Conservation (phyloP, 2,113 vertebrate species). For the Mustela lutreola region DNA sequence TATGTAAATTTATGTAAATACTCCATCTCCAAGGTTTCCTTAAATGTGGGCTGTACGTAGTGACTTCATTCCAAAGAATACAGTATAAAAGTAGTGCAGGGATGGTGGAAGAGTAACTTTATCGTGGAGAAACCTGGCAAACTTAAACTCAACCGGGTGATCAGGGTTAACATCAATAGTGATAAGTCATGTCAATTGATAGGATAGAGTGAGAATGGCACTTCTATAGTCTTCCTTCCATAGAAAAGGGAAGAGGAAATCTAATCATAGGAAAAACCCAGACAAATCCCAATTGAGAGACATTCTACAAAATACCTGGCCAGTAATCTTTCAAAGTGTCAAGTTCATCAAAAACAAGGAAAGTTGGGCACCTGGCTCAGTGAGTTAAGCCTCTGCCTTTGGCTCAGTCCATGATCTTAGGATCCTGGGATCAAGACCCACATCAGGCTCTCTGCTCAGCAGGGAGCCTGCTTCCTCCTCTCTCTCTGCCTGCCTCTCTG, state of each 20-base stretch:
- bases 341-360: neutral
- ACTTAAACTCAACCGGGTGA: neutral
- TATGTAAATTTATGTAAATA: neutral
- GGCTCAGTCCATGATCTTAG: too few relatives aligned
- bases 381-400: too few relatives aligned
- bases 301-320: neutral
- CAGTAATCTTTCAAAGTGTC: neutral
- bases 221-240: neutral
- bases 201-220: neutral
- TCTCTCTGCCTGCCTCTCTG: too few relatives aligned
- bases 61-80: slow-evolving; percentile 9
- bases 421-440: too few relatives aligned
- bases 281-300: neutral
- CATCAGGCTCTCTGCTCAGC: too few relatives aligned
- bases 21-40: neutral
- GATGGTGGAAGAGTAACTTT: neutral
- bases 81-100: neutral
- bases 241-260: neutral
- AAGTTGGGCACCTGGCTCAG: neutral
- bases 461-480: too few relatives aligned
- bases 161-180: neutral
- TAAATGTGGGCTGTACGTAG: neutral
- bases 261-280: neutral
- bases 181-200: neutral
- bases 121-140: neutral